Base-by-base conservation (phyloP, 2,888 invertebrate species). In the Ormyrus thymus region DNA sequence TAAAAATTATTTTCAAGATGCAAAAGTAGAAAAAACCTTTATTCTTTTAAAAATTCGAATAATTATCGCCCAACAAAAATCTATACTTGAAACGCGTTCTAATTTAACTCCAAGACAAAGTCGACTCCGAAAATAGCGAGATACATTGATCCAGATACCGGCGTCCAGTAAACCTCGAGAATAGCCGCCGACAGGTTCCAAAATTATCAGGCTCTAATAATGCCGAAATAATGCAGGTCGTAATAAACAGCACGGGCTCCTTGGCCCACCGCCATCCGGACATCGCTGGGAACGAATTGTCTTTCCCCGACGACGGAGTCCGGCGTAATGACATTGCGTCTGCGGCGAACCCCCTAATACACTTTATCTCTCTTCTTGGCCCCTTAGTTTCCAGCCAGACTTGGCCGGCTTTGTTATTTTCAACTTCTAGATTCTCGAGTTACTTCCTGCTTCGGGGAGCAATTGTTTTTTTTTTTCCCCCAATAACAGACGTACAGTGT, bases 241-340 rank as follows among this genome's bases (percentile, higher is more conserved):
- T 65, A 58, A 50, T 46, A 13, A 62, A 48, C 45, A 7, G 43
- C 29, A 29, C 29, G 4, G 46, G 48, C 53, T 59, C 13, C 51
- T 76, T 78, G 78, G 78, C 78, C 15, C 56, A 0, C 50, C 56
- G 76, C 76, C 76, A 76, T 64, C 45, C 8, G n/a, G 15, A 75
- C 13, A 62, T 69, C 53, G 76, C 51, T 48, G 56, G 59, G 29
- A 29, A 29, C 29, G 29, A 29, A 29, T 29, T 29, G 13, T 74
- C 66, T 10, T 29, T 9, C 48, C 53, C 55, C 15, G 15, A 9
- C 10, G n/a, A 10, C n/a, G n/a, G 6, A 11, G 59, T 46, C 46
- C 53, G n/a, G 1, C 29, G 68, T 68, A 68, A 66, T 53, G 68
- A 45, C 68, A 61, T 68, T 75, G 51, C 53, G 46, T 55, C 48